These are phyloP conservation scores for Drosophila merina DNA, from an alignment of 2,888 invertebrate species.

Conservation along the genomic window DNA sequence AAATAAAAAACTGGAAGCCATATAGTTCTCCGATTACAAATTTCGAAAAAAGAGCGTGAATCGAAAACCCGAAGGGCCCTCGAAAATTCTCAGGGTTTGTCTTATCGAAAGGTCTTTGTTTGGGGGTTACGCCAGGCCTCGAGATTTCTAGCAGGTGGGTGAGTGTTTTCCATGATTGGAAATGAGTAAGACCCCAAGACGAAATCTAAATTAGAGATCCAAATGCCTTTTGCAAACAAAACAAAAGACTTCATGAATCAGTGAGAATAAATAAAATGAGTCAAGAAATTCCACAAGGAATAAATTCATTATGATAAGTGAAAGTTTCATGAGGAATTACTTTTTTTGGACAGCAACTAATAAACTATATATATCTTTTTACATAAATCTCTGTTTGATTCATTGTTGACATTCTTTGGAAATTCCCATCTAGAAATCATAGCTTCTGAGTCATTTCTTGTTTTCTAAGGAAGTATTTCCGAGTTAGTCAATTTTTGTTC, in stretches of 20 bases:
- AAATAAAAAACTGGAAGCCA: background rate
- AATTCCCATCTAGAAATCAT: background rate
- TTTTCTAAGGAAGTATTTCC: background rate
- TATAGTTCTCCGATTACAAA: background rate
- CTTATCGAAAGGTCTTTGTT: slow-evolving; percentile 1
- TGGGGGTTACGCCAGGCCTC: background rate
- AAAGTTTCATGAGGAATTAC: background rate
- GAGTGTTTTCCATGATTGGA: background rate
- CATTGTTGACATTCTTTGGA: background rate
- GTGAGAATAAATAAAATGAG: background rate
- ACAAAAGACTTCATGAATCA: slow-evolving; percentile 11
- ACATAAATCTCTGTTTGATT: background rate
- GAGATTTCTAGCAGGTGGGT: slow-evolving; percentile 2
- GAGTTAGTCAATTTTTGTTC: background rate
- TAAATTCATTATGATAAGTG: background rate
- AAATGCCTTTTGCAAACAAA: background rate
- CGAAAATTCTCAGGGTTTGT: background rate
- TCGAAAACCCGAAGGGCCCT: background rate
- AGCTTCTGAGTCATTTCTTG: background rate
- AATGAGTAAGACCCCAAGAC: slow-evolving; percentile 15
- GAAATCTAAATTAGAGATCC: slow-evolving; percentile 10
- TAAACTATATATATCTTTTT: background rate
- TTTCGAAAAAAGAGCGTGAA: background rate
- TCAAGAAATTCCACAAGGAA: background rate
- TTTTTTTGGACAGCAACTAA: background rate